phyloP scores from a whole-genome alignment of 2,797 vertebrate species.

The Arremon brunneinucha region DNA sequence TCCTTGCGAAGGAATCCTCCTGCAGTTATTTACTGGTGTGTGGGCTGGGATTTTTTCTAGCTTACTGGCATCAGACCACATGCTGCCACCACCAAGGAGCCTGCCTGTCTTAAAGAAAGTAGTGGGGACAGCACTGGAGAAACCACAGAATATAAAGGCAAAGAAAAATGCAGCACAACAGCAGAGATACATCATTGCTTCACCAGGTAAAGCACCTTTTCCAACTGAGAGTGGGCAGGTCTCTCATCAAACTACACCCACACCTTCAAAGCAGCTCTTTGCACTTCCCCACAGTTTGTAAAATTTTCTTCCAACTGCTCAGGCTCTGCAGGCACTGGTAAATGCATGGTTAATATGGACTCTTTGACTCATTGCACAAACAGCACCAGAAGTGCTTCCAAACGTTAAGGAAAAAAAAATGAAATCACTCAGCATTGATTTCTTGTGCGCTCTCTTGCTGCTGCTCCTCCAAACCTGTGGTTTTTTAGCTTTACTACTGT shows the following conservation, averaged over 20 bases:
- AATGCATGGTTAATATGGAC: background rate
- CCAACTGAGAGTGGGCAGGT: background rate
- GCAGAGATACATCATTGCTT: fast-evolving
- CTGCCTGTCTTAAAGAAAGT: background rate
- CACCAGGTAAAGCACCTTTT: background rate
- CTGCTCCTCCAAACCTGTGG: background rate
- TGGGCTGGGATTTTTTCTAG: background rate
- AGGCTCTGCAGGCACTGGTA: background rate
- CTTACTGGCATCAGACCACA: background rate
- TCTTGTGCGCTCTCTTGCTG: background rate
- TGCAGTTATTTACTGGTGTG: background rate
- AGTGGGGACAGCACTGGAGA: fast-evolving
- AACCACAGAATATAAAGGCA: background rate
- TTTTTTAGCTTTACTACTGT: background rate
- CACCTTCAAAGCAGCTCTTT: background rate
- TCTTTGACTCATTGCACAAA: background rate
- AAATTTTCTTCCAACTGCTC: background rate
- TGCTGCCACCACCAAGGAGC: background rate
- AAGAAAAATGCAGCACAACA: background rate
- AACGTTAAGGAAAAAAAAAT: background rate
- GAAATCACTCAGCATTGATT: background rate
- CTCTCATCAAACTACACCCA: background rate
- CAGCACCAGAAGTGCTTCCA: background rate
- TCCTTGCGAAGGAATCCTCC: background rate
- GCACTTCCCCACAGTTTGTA: background rate